Evolutionary conservation across 1,140 invertebrate genomes (phyloP), one percentile per base, ranked within the genome.

Genomic region (Brachionus manjavacas): DNA sequence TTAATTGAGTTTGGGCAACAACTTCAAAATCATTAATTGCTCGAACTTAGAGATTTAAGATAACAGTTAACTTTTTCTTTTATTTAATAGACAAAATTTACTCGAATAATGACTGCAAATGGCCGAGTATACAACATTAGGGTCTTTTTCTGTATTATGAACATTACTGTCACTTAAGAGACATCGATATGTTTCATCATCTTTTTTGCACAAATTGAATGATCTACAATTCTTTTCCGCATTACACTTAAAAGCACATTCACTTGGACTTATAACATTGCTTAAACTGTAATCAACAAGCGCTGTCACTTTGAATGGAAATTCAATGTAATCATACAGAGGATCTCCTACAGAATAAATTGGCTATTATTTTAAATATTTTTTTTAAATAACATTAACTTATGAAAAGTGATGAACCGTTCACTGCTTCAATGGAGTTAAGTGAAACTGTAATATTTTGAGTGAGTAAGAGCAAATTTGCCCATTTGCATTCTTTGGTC

Each of bases 241-340:
- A 64, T 81, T 43, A 43, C 79, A 81, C 9, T 60, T 64, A 14
- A 81, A 81, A 60, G 79, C 79, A 68, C 79, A 81, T 81, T 81
- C 79, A 46, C 39, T 68, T 23, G 79, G n/a, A 23, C 9, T 35
- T 1, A 9, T 14, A 23, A 64, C 79, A 60, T 39, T n/a, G 3
- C n/a, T 46, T 25, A 64, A 52, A 7, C 11, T 64, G 52, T 41
- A 81, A 43, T 81, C 79, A 25, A 81, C 79, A n/a, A 81, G 25
- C 20, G 79, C 52, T 43, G 79, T 81, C 28, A 81, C 79, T 64
- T 81, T 60, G 39, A 43, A 81, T 20, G 79, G 79, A 35, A 35
- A 60, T 68, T 81, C 64, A 68, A 81, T 64, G 39, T 81, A 81
- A 68, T 81, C 60, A 39, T 64, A 81, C 8, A 81, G 12, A 11